Conservation (phyloP, 1,140 invertebrate genomes). For the Arion vulgaris region DNA sequence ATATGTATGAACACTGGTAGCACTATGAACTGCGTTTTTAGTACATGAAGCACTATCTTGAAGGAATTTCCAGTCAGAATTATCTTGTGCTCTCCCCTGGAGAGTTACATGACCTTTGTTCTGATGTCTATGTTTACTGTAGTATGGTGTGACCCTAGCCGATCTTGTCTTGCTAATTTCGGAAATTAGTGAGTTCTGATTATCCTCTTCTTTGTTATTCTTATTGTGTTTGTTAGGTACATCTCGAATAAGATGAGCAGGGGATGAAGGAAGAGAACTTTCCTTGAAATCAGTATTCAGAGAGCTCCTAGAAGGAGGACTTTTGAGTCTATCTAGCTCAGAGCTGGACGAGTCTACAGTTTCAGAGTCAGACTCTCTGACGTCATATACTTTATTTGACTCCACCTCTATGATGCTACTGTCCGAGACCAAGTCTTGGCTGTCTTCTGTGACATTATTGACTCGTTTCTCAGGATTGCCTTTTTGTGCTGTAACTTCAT, state of each 20-base stretch:
- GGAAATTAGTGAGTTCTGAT: neutral
- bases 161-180: neutral
- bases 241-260: neutral
- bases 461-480: neutral
- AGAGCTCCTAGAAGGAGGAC: constrained; percentile 15
- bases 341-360: constrained; percentile 24
- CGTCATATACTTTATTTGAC: neutral
- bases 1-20: neutral
- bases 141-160: neutral
- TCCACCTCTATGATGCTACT: neutral
- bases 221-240: neutral
- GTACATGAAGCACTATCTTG: no score
- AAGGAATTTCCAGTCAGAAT: no score
- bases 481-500: neutral
- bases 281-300: constrained; percentile 14
- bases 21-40: no score
- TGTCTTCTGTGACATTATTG: neutral
- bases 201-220: neutral
- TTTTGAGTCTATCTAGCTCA: constrained; percentile 22
- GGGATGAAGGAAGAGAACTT: neutral
- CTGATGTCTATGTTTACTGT: neutral
- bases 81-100: neutral
- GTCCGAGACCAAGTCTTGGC: no score
- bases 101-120: no score
- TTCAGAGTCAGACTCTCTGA: constrained; percentile 20